These are phyloP conservation scores for Yponomeuta plumbellus DNA, from an alignment of 2,888 invertebrate species.

Conservation along the genomic window DNA sequence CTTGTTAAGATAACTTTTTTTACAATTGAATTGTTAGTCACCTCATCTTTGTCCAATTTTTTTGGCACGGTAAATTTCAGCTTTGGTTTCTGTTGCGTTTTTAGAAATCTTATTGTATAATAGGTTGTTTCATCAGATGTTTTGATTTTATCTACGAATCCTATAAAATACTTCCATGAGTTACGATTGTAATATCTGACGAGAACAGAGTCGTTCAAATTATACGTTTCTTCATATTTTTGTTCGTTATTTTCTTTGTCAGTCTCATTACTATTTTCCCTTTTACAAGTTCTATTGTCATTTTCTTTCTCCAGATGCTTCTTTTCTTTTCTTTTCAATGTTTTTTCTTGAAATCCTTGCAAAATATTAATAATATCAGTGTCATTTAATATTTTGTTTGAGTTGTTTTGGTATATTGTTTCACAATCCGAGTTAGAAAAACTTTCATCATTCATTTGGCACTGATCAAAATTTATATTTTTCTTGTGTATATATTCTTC, in stretches of 20 bases:
- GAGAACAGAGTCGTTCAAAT: background rate
- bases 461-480: slow-evolving; percentile 4
- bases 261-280: background rate
- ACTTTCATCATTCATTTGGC: slow-evolving; percentile 1
- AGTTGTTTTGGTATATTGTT: background rate
- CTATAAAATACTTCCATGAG: no score
- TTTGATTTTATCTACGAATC: no score
- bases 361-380: background rate
- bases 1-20: no score
- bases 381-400: slow-evolving; percentile 1
- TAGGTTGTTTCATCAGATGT: no score
- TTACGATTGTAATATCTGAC: no score
- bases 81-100: no score
- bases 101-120: no score
- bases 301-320: slow-evolving; percentile 1
- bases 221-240: slow-evolving; percentile 1
- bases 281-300: background rate
- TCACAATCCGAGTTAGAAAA: background rate
- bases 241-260: slow-evolving; percentile 1
- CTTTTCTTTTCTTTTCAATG: background rate
- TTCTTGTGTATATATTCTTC: slow-evolving; percentile 3
- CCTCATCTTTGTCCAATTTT: no score
- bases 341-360: background rate
- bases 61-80: no score
- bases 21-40: no score